phyloP scores from a whole-genome alignment of 2,888 invertebrate genomes.

The Chironomus tentans region DNA sequence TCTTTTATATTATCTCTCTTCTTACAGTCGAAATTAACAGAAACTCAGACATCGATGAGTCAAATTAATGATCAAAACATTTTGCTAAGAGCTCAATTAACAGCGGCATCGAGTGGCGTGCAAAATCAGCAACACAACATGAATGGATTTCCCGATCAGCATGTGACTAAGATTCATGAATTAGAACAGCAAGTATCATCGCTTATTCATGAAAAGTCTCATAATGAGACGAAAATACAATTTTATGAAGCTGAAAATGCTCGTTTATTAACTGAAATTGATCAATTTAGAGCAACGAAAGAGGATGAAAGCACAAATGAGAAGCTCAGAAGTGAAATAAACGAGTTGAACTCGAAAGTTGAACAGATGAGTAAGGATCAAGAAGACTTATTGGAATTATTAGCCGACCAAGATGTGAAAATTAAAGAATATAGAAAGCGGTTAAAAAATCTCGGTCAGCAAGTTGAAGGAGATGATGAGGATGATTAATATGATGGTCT shows the following conservation, averaged over 20 bases:
- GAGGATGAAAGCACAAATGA: not conserved
- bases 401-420: constrained; percentile 69
- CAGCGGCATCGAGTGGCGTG: constrained; percentile 36
- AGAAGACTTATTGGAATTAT: constrained; percentile 74
- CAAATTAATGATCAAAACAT: constrained; percentile 81
- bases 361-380: constrained; percentile 74
- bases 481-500: not conserved
- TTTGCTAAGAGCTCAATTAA: constrained; percentile 64
- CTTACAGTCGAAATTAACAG: constrained; percentile 49
- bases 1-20: constrained; percentile 28
- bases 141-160: not conserved
- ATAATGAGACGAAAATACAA: constrained; percentile 29
- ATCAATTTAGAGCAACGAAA: constrained; percentile 11
- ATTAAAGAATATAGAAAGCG: constrained; percentile 6
- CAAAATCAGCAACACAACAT: not conserved
- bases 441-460: constrained; percentile 5
- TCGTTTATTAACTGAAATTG: constrained; percentile 35
- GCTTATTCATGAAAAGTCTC: not conserved
- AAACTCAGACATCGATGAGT: constrained; percentile 59
- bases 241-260: constrained; percentile 38
- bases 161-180: not conserved
- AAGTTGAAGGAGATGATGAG: not conserved
- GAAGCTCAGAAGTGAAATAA: not conserved
- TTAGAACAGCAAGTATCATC: not conserved
- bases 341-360: constrained; percentile 43